These are phyloP conservation scores for Phodopus roborovskii DNA, from an alignment of 2,113 vertebrate genomes.

Conservation along the genomic window DNA sequence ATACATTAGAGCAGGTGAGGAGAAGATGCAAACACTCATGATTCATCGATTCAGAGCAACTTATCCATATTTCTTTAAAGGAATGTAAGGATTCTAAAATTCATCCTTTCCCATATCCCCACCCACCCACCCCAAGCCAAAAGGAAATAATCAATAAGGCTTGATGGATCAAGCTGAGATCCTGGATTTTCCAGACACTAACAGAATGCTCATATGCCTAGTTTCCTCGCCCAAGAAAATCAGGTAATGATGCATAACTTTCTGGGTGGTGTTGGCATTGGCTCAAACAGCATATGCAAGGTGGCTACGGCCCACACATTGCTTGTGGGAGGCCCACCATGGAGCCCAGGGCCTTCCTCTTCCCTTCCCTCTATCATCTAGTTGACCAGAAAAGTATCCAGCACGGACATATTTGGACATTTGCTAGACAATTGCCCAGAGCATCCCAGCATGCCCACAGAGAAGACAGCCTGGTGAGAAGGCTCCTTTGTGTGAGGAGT, in stretches of 20 bases:
- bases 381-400: not conserved
- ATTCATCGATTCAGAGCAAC: not conserved
- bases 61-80: constrained; percentile 7
- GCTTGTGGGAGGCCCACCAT: not conserved
- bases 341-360: not conserved
- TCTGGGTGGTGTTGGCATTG: not conserved
- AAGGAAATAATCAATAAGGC: not conserved
- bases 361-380: not conserved
- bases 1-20: not conserved
- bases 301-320: fast-evolving
- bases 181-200: not conserved
- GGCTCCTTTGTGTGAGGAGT: constrained; percentile 60
- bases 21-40: not conserved
- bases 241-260: not conserved
- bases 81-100: not conserved
- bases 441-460: constrained; percentile 14
- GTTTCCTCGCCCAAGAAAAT: constrained; percentile 15
- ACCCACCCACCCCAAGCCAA: not conserved
- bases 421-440: constrained; percentile 59
- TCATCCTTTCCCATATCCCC: too few relatives aligned
- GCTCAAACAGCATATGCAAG: not conserved
- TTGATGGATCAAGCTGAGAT: not conserved
- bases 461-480: constrained; percentile 55
- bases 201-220: not conserved
- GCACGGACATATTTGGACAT: constrained; percentile 16